Conservation (phyloP, 2,113 vertebrate genomes). For the Callithrix jacchus region DNA sequence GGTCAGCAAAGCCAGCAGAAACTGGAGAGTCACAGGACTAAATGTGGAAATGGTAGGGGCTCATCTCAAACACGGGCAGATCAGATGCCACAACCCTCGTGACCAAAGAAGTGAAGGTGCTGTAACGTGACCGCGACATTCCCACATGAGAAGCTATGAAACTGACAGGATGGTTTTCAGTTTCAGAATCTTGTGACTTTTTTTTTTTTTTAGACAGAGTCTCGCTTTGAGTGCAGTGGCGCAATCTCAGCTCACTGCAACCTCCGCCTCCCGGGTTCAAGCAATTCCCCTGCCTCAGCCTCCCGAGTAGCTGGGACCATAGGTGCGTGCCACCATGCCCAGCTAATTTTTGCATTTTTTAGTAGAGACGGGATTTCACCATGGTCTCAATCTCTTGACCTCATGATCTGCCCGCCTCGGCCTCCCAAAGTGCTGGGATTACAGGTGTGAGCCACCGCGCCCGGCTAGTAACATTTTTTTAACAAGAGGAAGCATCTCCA, state of each 20-base stretch:
- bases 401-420: too few relatives aligned
- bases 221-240: too few relatives aligned
- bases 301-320: too few relatives aligned
- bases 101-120: neutral
- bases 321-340: too few relatives aligned
- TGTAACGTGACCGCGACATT: neutral
- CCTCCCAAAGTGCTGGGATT: too few relatives aligned
- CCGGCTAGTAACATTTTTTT: neutral
- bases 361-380: too few relatives aligned
- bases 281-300: too few relatives aligned
- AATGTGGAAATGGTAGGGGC: neutral
- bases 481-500: neutral
- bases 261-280: too few relatives aligned
- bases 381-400: too few relatives aligned
- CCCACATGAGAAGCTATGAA: neutral
- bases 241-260: too few relatives aligned
- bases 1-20: neutral
- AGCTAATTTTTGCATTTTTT: too few relatives aligned
- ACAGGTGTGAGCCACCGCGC: too few relatives aligned
- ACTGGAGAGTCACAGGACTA: neutral
- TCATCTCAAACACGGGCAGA: neutral
- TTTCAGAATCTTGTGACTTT: neutral
- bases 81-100: neutral
- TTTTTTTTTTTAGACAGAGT: constrained; percentile 20
- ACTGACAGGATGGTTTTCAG: neutral